Conservation (phyloP, 2,113 vertebrate genomes). For the Gallinago undulata region DNA sequence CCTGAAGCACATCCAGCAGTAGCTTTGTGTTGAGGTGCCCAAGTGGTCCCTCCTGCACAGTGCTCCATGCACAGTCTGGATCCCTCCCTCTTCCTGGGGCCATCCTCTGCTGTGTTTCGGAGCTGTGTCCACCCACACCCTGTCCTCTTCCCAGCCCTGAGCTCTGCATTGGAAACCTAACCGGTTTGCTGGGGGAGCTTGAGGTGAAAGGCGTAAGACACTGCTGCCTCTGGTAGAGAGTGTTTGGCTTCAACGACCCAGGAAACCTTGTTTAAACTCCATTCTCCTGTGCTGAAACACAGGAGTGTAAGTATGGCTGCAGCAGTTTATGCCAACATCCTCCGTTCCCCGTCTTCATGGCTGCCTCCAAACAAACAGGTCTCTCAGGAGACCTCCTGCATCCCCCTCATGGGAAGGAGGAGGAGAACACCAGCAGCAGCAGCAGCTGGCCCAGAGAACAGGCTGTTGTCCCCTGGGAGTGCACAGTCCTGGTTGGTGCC, state of each 20-base stretch:
- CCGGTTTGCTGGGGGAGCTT: not conserved
- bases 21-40: not conserved
- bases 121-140: not conserved
- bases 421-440: not conserved
- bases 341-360: not conserved
- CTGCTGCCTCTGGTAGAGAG: not conserved
- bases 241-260: rapidly evolving
- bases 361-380: not conserved
- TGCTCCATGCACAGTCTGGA: rapidly evolving
- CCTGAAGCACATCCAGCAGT: not conserved
- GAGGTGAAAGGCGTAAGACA: not conserved
- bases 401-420: not conserved
- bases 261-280: not conserved
- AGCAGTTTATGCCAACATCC: not conserved
- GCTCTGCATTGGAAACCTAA: not conserved
- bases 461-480: rapidly evolving
- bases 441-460: not conserved
- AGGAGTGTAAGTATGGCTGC: rapidly evolving
- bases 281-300: not conserved
- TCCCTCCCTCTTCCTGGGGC: rapidly evolving
- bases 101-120: not conserved
- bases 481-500: rapidly evolving
- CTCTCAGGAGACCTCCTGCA: not conserved
- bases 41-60: not conserved
- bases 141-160: not conserved